Percentiles rank a stretch among this genome's conserved stretches.
phyloP scores from a whole-genome alignment of 2,888 invertebrate genomes.

The Aporophyla lueneburgensis region DNA sequence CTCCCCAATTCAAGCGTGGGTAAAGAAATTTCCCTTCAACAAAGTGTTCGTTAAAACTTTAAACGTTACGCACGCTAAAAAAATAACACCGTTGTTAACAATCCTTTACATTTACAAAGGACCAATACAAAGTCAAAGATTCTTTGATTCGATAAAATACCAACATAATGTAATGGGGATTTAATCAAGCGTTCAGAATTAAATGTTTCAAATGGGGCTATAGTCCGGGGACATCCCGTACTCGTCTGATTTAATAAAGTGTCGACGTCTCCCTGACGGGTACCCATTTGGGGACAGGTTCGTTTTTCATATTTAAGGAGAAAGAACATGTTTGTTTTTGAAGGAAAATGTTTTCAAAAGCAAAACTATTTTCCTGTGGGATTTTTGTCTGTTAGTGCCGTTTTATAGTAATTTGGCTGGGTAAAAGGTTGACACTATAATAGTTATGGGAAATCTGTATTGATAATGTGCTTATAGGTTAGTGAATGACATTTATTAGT shows the following conservation, averaged over 20 bases:
- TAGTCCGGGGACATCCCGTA: background rate
- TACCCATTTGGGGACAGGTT: slow-evolving; percentile 22
- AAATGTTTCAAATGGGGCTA: slow-evolving; percentile 16
- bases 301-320: background rate
- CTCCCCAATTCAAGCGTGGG: too few species aligned
- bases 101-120: background rate
- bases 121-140: background rate
- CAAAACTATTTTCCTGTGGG: too few species aligned
- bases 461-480: too few species aligned
- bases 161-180: slow-evolving; percentile 27
- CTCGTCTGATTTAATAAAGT: slow-evolving; percentile 35
- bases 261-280: background rate
- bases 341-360: background rate
- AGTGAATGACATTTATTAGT: too few species aligned
- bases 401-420: too few species aligned
- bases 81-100: background rate
- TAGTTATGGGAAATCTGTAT: too few species aligned
- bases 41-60: too few species aligned
- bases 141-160: background rate
- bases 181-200: slow-evolving; percentile 35
- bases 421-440: too few species aligned
- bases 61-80: too few species aligned
- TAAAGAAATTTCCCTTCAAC: too few species aligned
- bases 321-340: background rate
- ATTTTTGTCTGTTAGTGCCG: too few species aligned